Evolutionary conservation across 2,888 invertebrate species (phyloP).

Genomic region (Heliconius ismenius): DNA sequence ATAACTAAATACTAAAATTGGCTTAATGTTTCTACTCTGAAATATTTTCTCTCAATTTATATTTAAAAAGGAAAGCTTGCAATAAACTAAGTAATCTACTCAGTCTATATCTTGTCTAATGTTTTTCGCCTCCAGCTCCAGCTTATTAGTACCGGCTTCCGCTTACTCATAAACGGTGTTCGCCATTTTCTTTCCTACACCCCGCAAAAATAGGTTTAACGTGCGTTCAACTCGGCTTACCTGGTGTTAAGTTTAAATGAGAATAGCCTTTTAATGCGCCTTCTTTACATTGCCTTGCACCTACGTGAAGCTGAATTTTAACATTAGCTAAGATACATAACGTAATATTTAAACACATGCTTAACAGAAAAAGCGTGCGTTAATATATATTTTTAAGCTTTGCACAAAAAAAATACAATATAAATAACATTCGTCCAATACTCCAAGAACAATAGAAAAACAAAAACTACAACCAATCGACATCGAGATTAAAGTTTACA

Average conservation of each 20-base stretch:
- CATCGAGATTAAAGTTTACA: slow-evolving; percentile 40
- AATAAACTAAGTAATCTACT: slow-evolving; percentile 39
- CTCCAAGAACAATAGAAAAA: slow-evolving; percentile 12
- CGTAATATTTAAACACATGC: not conserved
- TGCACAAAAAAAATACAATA: not conserved
- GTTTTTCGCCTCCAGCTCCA: slow-evolving; percentile 50
- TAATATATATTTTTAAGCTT: not conserved
- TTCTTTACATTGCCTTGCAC: slow-evolving; percentile 34
- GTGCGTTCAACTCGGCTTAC: slow-evolving; percentile 53
- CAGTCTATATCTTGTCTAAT: slow-evolving; percentile 41
- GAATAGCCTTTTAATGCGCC: slow-evolving; percentile 52
- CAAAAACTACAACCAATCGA: slow-evolving; percentile 20
- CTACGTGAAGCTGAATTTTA: slow-evolving; percentile 2
- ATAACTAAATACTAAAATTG: slow-evolving; percentile 10
- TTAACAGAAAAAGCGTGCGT: not conserved
- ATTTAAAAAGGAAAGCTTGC: slow-evolving; percentile 42
- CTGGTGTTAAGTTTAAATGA: slow-evolving; percentile 54
- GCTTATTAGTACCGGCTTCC: slow-evolving; percentile 60
- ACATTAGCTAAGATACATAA: slow-evolving; percentile 8
- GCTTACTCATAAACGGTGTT: slow-evolving; percentile 58
- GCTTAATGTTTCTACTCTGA: not conserved
- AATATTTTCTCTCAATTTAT: slow-evolving; percentile 16
- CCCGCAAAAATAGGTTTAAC: slow-evolving; percentile 55
- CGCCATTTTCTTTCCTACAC: slow-evolving; percentile 57
- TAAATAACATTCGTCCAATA: not conserved